phyloP scores from a whole-genome alignment of 2,113 vertebrate species.

The Dasyurus viverrinus region DNA sequence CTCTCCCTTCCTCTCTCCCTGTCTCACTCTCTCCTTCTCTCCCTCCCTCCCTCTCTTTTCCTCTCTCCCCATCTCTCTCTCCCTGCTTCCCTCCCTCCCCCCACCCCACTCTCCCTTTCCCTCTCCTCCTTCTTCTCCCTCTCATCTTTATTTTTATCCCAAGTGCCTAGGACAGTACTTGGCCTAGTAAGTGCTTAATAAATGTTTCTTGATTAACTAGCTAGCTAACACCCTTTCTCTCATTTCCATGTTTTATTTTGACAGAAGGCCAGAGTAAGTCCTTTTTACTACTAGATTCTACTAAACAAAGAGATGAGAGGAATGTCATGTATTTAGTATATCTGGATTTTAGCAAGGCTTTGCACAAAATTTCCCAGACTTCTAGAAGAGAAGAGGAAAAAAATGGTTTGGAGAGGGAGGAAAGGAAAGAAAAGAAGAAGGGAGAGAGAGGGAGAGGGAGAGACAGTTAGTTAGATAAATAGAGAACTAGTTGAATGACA shows the following conservation, averaged over 20 bases:
- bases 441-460: no score
- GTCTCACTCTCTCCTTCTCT: no score
- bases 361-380: not conserved
- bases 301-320: not conserved
- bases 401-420: not conserved
- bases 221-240: not conserved
- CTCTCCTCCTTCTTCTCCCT: no score
- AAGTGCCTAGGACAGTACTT: not conserved
- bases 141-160: not conserved
- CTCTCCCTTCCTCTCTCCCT: no score
- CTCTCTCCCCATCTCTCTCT: no score
- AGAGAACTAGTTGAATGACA: not conserved
- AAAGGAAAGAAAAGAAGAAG: no score
- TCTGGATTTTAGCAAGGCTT: not conserved
- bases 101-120: no score
- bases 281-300: not conserved
- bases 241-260: not conserved
- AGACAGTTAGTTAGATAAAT: not conserved
- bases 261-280: not conserved
- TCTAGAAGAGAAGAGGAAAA: not conserved
- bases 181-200: not conserved
- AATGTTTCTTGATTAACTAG: not conserved
- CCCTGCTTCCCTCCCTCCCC: no score
- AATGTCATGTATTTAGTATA: not conserved
- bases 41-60: no score